Base-by-base conservation (phyloP, 2,113 vertebrate species). In the Daubentonia madagascariensis region DNA sequence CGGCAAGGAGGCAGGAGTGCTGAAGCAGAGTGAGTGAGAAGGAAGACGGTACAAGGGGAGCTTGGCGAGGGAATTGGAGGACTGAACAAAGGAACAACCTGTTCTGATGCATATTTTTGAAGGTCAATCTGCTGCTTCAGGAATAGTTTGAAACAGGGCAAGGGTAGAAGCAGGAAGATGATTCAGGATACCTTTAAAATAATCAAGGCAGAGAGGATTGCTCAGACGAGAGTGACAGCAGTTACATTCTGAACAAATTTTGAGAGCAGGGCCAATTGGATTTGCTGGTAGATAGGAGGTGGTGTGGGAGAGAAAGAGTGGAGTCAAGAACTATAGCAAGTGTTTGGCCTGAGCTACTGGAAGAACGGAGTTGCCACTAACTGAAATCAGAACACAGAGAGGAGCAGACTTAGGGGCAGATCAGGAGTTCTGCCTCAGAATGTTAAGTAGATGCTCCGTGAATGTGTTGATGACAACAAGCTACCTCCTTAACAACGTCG, bases 381-480 rank as follows among this genome's bases (percentile, higher is more conserved):
- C 30, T 37, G 35, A 94, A 73, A 73, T 32, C 50, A 63, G 45
- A 68, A 67, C n/a, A 35, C 22, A 79, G 35, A 87, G 28, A 79
- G 50, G 18, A 48, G 22, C 30, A 12, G 18, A 67, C 43, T 65
- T 20, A 1, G 22, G n/a, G 17, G 40, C 35, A 72, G 50, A 83
- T 48, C n/a, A 25, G 12, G 87, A 86, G 67, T 43, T 95, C 68
- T 25, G 43, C 18, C 63, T 63, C 68, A 70, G 73, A 91, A 93
- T 92, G 43, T 79, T 94, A 91, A 96, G 72, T 65, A 89, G 89
- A 40, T 72, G 40, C 11, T 12, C 37, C n/a, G 70, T 68, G 76
- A 95, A 89, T 57, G 12, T 85, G 79, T 78, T 76, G 65, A 96
- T 84, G 45, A 85, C 72, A 95, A 84, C 54, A 90, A 95, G 59